Percentiles rank a stretch among this genome's conserved stretches.
These are phyloP conservation scores for Electrona antarctica DNA, from an alignment of 2,113 vertebrate genomes.

Conservation along the genomic window DNA sequence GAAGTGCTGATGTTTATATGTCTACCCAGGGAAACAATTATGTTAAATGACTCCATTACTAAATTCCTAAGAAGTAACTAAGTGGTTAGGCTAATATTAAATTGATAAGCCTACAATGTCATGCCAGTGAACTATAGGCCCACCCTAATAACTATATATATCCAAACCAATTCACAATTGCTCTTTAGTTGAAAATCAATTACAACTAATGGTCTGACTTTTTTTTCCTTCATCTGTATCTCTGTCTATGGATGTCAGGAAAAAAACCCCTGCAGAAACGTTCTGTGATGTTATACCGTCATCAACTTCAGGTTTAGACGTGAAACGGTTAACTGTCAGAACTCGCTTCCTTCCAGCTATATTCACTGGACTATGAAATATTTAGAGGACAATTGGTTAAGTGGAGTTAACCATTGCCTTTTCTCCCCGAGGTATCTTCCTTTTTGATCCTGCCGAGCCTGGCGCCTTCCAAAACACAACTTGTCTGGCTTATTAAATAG, in stretches of 20 bases:
- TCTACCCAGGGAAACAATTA: background rate
- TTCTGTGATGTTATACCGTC: too few relatives aligned
- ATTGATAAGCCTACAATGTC: too few relatives aligned
- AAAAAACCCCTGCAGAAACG: too few relatives aligned
- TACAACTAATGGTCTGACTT: too few relatives aligned
- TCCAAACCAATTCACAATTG: too few relatives aligned
- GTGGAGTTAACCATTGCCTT: slow-evolving; percentile 81
- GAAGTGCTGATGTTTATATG: too few relatives aligned
- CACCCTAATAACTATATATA: too few relatives aligned
- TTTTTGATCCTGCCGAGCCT: slow-evolving; percentile 83
- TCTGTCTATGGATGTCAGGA: too few relatives aligned
- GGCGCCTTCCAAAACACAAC: slow-evolving; percentile 85
- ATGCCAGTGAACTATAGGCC: too few relatives aligned
- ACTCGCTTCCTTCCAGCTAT: slow-evolving; percentile 64
- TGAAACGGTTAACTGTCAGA: slow-evolving; percentile 72
- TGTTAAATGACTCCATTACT: background rate
- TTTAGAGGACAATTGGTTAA: slow-evolving; percentile 83
- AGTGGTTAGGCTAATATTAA: background rate
- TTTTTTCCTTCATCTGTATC: too few relatives aligned
- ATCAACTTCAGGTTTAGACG: slow-evolving; percentile 14
- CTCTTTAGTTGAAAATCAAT: too few relatives aligned
- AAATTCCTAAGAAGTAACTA: background rate
- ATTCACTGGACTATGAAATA: slow-evolving; percentile 76
- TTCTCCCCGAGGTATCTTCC: slow-evolving; percentile 84
- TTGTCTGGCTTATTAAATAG: slow-evolving; percentile 87